Percentiles rank a stretch among this genome's conserved stretches.
Evolutionary conservation across 2,888 invertebrate species (phyloP).

Genomic region (Hydrotaea cyrtoneurina): DNA sequence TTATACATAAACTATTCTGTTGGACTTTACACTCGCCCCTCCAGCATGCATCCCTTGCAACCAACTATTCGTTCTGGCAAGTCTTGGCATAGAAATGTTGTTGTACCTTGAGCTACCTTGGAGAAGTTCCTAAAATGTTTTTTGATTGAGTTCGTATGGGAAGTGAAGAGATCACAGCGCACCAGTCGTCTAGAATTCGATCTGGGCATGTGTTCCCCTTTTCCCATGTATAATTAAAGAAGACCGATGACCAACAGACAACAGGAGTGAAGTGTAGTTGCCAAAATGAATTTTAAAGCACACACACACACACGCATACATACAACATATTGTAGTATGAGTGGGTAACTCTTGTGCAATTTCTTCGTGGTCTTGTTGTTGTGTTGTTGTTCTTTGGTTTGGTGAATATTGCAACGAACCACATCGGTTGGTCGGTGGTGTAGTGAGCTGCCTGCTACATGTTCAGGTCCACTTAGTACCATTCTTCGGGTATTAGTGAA

Average conservation of each 20-base stretch:
- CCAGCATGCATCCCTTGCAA: no score
- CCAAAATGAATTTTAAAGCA: slow-evolving; percentile 39
- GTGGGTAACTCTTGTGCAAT: neutral
- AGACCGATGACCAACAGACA: slow-evolving; percentile 29
- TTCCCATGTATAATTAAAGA: slow-evolving; percentile 30
- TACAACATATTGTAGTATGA: slow-evolving; percentile 18
- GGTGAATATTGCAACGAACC: slow-evolving; percentile 12
- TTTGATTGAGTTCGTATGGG: neutral
- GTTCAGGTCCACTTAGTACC: neutral
- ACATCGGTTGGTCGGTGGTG: neutral
- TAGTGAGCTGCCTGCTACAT: neutral
- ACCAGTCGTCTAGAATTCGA: neutral
- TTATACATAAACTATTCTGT: neutral
- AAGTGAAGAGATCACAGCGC: neutral
- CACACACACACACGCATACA: no score
- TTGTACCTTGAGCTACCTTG: neutral
- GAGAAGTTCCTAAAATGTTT: neutral
- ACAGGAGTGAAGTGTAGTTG: slow-evolving; percentile 37
- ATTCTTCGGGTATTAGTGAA: slow-evolving; percentile 2
- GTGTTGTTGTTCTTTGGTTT: neutral
- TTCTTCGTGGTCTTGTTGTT: slow-evolving; percentile 23
- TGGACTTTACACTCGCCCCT: neutral
- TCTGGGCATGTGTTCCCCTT: neutral
- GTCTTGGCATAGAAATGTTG: neutral
- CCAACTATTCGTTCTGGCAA: no score